These are phyloP conservation scores for Schizopygopsis malacanthus DNA, from an alignment of 2,797 vertebrate species.

Conservation along the genomic window DNA sequence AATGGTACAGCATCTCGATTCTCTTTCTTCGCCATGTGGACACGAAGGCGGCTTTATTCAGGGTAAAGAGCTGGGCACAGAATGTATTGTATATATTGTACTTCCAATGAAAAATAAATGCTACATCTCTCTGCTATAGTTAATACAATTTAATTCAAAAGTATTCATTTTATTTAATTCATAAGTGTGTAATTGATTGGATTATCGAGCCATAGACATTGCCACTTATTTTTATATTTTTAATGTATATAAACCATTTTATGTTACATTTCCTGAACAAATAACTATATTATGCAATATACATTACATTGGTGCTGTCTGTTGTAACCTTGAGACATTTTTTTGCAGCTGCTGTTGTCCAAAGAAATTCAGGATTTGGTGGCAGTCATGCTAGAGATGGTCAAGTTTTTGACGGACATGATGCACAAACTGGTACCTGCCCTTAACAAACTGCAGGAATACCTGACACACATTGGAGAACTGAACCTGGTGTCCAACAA, in stretches of 20 bases:
- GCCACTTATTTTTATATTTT: neutral
- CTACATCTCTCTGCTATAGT: neutral
- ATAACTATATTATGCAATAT: neutral
- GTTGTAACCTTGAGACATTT: constrained; percentile 20
- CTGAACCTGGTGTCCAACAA: constrained; percentile 67
- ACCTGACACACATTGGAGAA: constrained; percentile 64
- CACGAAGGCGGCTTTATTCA: constrained; percentile 83
- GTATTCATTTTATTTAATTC: neutral
- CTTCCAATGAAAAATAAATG: neutral
- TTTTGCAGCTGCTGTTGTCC: constrained; percentile 74
- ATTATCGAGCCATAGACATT: neutral
- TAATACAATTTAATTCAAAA: neutral
- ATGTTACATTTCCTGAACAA: neutral
- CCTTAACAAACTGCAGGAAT: constrained; percentile 69
- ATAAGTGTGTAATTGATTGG: neutral
- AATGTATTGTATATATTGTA: neutral
- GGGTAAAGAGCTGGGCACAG: constrained; percentile 73
- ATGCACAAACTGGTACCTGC: constrained; percentile 71
- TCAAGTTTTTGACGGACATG: constrained; percentile 62
- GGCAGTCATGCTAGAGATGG: constrained; percentile 66
- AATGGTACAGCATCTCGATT: constrained; percentile 81
- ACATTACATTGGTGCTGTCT: neutral
- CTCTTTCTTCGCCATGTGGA: constrained; percentile 83
- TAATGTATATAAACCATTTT: neutral
- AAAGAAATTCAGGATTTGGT: constrained; percentile 73